These are phyloP conservation scores for Podocnemis expansa DNA, from an alignment of 2,113 vertebrate species.

Conservation along the genomic window DNA sequence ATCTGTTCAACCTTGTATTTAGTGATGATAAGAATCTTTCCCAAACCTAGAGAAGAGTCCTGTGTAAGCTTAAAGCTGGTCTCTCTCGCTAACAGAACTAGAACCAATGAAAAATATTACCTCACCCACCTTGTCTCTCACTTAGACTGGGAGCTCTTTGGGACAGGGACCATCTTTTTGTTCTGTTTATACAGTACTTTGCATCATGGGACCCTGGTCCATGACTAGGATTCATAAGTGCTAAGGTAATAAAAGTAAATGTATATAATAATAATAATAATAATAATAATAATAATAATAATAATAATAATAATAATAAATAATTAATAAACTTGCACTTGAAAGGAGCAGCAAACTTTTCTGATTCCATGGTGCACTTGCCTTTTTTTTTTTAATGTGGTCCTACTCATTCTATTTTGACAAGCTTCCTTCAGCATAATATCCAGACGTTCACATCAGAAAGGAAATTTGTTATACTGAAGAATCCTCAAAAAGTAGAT, in stretches of 20 bases:
- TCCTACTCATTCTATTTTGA: background rate
- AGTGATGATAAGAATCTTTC: background rate
- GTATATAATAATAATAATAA: background rate
- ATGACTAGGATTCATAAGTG: background rate
- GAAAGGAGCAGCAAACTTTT: background rate
- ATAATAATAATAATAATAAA: too few relatives aligned
- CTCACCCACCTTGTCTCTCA: background rate
- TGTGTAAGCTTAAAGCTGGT: background rate
- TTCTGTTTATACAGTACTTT: background rate
- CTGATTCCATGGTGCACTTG: background rate
- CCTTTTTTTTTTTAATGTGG: background rate
- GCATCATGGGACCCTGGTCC: background rate
- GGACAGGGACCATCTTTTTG: background rate
- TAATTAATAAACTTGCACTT: background rate
- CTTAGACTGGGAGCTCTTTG: background rate
- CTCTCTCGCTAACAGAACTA: background rate
- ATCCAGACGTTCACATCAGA: background rate
- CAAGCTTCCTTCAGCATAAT: background rate
- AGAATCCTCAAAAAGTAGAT: background rate
- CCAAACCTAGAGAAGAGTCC: background rate
- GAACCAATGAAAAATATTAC: background rate
- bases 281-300: background rate
- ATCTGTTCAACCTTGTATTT: background rate
- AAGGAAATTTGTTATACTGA: background rate
- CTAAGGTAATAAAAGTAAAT: background rate